Percentiles rank a stretch among this genome's conserved stretches.
Evolutionary conservation across 1,140 invertebrate species (phyloP).

Genomic region (silkworm (Bombyx mori)): DNA sequence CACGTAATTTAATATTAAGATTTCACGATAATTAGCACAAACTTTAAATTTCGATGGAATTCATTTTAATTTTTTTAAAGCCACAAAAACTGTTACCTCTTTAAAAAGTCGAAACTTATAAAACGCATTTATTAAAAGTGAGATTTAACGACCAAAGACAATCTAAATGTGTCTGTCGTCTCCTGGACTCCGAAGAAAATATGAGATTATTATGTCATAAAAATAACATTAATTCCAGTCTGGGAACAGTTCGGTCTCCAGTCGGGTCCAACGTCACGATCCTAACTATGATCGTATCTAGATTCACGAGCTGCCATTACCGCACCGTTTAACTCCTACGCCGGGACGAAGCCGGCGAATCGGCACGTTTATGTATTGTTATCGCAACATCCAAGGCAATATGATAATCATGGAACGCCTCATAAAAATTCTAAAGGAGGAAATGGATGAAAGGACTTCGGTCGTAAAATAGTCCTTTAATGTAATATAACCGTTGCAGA

Average conservation of each 20-base stretch:
- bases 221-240: conserved; percentile 7
- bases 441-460: not conserved
- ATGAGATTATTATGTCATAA: conserved; percentile 6
- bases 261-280: conserved; percentile 25
- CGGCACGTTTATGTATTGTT: conserved; percentile 18
- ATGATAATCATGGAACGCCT: conserved; percentile 3
- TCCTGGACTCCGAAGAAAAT: not conserved
- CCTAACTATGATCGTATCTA: conserved; percentile 30
- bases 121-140: no score
- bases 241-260: conserved; percentile 1
- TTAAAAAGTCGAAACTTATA: no score
- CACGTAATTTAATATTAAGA: no score
- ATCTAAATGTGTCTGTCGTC: no score
- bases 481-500: no score
- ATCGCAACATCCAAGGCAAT: conserved; percentile 6
- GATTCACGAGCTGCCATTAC: conserved; percentile 31
- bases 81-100: no score
- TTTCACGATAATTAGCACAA: no score
- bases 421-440: conserved; percentile 1
- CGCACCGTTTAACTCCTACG: conserved; percentile 17
- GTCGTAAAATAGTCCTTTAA: no score
- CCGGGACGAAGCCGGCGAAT: conserved; percentile 10
- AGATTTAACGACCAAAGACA: no score
- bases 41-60: no score
- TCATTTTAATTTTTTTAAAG: no score